Evolutionary conservation across 2,113 vertebrate genomes (phyloP), one percentile per base, ranked within the genome.

Genomic region (Etheostoma spectabile): DNA sequence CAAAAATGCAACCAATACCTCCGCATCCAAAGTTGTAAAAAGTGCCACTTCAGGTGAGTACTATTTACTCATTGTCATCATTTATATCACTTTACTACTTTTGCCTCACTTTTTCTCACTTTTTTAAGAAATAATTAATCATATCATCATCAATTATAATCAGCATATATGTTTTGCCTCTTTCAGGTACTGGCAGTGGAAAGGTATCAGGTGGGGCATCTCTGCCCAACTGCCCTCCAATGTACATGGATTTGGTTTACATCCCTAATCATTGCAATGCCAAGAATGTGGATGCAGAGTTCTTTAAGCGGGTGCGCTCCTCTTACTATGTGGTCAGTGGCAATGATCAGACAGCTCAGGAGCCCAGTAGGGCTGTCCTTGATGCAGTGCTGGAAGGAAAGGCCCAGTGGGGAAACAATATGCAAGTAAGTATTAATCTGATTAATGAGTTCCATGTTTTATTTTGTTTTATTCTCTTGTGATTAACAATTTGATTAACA

Each of bases 281-380:
- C 84, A 99, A 99, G 95, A 99, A 98, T 15, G 97, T 97, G 0
- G 96, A 99, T 16, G 93, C 96, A 6, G 98, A 99, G 80, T 99
- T 99, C 94, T 99, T 99, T 93, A 99, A 97, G 91, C 95, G 96
- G 56, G 96, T 99, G 74, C 94, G 98, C 55, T 98, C 98, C 0
- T 97, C 97, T 77, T 99, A 99, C 92, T 99, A 99, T 1, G 98
- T 99, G 75, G 97, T 99, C 93, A 99, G 98, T 90, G 98, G 98
- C 74, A 99, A 99, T 0, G 96, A 99, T 89, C 88, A 95, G 68
- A 93, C 96, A 4, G 96, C 96, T 0, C 96, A 98, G 88, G 98
- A 99, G 91, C 98, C 98, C 52, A 98, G 96, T 92, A 95, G 96
- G 92, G 95, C 93, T 49, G 97, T 99, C 63, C 95, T 99, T 88